These are phyloP conservation scores for Hybos culiciformis DNA, from an alignment of 2,888 invertebrate genomes.

Conservation along the genomic window DNA sequence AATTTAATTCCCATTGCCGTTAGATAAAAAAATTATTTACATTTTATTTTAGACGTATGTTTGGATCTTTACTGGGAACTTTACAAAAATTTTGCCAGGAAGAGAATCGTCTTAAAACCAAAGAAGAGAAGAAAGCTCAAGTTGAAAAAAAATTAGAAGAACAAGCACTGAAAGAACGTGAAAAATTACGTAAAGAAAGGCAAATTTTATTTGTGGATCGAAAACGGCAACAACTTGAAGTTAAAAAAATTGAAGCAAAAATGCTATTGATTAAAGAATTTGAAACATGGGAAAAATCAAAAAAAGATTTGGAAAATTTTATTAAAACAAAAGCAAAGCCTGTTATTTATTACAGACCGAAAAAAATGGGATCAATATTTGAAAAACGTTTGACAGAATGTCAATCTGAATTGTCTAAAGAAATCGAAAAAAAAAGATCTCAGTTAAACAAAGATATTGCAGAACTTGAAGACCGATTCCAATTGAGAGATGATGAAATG, in stretches of 20 bases:
- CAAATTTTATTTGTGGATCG: slow-evolving; percentile 73
- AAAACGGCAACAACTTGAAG: slow-evolving; percentile 76
- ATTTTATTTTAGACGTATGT: slow-evolving; percentile 88
- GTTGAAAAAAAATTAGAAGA: slow-evolving; percentile 91
- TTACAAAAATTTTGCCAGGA: slow-evolving; percentile 91
- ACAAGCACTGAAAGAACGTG: slow-evolving; percentile 74
- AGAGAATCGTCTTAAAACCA: slow-evolving; percentile 76
- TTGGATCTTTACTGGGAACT: slow-evolving; percentile 88
- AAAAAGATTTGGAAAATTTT: slow-evolving; percentile 62
- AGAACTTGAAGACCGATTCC: slow-evolving; percentile 41
- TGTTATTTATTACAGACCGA: slow-evolving; percentile 76
- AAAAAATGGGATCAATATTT: slow-evolving; percentile 55
- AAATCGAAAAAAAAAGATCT: slow-evolving; percentile 47
- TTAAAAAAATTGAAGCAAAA: slow-evolving; percentile 78
- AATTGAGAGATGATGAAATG: slow-evolving; percentile 19
- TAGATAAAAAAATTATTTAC: too few relatives aligned
- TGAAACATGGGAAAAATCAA: slow-evolving; percentile 72
- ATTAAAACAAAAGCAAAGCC: slow-evolving; percentile 81
- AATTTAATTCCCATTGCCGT: too few relatives aligned
- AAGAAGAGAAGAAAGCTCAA: slow-evolving; percentile 62
- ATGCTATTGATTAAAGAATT: slow-evolving; percentile 79
- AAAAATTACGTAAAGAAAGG: slow-evolving; percentile 67
- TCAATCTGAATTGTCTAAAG: slow-evolving; percentile 48
- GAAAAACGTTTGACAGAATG: slow-evolving; percentile 51
- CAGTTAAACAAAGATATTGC: slow-evolving; percentile 50